phyloP scores from a whole-genome alignment of 2,797 vertebrate species.

The Tinamus major region DNA sequence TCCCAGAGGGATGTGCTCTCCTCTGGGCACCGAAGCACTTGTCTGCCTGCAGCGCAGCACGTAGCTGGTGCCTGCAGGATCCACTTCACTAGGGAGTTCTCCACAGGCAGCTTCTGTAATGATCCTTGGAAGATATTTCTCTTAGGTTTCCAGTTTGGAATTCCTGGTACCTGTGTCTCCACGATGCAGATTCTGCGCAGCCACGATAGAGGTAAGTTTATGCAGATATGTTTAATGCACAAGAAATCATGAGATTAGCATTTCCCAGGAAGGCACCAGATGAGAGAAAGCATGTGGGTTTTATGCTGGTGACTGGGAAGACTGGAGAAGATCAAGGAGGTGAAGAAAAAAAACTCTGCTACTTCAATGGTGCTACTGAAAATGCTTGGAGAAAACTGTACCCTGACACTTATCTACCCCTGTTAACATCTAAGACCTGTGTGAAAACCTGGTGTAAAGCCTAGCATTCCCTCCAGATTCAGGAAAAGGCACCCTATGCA shows the following conservation, averaged over 20 bases:
- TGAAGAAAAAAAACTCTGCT: background rate
- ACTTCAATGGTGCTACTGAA: background rate
- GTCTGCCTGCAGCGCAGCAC: background rate
- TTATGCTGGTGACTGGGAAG: background rate
- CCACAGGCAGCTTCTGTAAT: background rate
- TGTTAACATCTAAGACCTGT: background rate
- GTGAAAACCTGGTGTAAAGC: background rate
- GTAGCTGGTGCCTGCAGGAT: background rate
- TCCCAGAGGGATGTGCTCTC: accelerated
- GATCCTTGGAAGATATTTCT: background rate
- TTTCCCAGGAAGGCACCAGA: background rate
- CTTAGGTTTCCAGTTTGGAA: background rate
- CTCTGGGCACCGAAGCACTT: background rate
- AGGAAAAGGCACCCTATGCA: background rate
- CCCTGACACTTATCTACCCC: background rate
- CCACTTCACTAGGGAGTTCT: background rate
- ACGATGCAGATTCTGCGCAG: background rate
- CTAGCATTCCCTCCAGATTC: background rate
- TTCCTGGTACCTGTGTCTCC: background rate
- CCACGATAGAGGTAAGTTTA: background rate
- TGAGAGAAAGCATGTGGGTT: background rate
- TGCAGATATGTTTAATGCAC: background rate
- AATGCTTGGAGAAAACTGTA: background rate
- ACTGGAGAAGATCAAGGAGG: background rate
- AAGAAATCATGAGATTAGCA: background rate